Conservation (phyloP, 35 echinoderm and acorn worm genomes). For the Antedon bifida region DNA sequence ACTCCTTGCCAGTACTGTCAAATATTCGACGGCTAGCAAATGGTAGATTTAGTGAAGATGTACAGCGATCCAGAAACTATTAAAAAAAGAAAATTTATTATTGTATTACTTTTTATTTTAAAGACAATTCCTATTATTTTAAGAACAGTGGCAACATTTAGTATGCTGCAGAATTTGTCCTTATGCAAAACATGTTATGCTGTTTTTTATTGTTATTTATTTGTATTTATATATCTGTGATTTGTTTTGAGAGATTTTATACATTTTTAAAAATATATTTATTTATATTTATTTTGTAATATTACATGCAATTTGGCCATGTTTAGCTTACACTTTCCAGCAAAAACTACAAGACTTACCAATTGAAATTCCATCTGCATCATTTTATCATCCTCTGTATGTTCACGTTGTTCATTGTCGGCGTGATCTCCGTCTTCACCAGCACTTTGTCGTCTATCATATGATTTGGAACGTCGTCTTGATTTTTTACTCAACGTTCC, state of each 20-base stretch:
- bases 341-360: slow-evolving; percentile 30
- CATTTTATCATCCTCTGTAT: slow-evolving; percentile 46
- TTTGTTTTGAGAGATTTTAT: too few relatives aligned
- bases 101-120: neutral
- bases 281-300: too few relatives aligned
- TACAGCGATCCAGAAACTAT: slow-evolving; percentile 90
- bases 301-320: too few relatives aligned
- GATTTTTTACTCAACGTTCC: slow-evolving; percentile 49
- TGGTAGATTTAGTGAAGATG: slow-evolving; percentile 59
- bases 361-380: slow-evolving; percentile 82
- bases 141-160: neutral
- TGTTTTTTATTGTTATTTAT: too few relatives aligned
- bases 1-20: slow-evolving; percentile 52
- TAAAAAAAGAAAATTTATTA: slow-evolving; percentile 11
- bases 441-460: neutral
- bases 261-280: too few relatives aligned
- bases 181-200: too few relatives aligned
- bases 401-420: slow-evolving; percentile 11
- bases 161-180: too few relatives aligned
- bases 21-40: slow-evolving; percentile 82
- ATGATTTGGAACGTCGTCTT: slow-evolving; percentile 39
- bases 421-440: slow-evolving; percentile 22
- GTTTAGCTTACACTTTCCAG: too few relatives aligned
- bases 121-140: neutral
- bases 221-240: too few relatives aligned